Conservation (phyloP, 2,113 vertebrate genomes). For the Oenanthe oenanthe region DNA sequence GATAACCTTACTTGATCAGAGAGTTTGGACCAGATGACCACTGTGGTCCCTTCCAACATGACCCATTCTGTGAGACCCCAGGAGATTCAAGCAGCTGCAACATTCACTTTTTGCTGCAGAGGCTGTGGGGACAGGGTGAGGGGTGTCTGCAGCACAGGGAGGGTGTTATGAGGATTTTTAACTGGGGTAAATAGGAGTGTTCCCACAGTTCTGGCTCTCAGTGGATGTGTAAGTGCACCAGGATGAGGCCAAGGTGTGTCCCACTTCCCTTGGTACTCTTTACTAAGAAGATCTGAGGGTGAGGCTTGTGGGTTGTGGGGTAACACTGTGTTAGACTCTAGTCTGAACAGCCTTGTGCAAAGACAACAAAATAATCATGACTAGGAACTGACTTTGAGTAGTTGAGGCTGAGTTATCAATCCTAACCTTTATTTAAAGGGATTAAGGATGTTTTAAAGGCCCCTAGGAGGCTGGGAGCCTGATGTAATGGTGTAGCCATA, state of each 20-base stretch:
- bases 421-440: background rate
- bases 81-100: background rate
- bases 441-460: background rate
- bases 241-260: accelerated
- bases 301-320: accelerated
- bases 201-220: background rate
- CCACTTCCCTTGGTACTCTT: background rate
- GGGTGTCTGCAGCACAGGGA: too few species aligned
- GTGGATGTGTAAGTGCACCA: accelerated
- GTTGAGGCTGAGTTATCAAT: background rate
- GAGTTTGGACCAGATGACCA: too few species aligned
- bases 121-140: accelerated
- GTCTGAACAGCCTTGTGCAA: background rate
- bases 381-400: accelerated
- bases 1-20: background rate
- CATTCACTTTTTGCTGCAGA: background rate
- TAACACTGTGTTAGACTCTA: background rate
- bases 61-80: background rate
- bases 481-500: background rate
- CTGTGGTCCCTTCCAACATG: background rate
- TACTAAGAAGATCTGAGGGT: background rate
- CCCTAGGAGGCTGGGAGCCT: background rate
- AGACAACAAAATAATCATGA: background rate
- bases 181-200: background rate
- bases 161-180: background rate